Percentiles rank a stretch among this genome's conserved stretches.
Evolutionary conservation across 2,797 vertebrate genomes (phyloP).

Genomic region (Neomorphus geoffroyi): DNA sequence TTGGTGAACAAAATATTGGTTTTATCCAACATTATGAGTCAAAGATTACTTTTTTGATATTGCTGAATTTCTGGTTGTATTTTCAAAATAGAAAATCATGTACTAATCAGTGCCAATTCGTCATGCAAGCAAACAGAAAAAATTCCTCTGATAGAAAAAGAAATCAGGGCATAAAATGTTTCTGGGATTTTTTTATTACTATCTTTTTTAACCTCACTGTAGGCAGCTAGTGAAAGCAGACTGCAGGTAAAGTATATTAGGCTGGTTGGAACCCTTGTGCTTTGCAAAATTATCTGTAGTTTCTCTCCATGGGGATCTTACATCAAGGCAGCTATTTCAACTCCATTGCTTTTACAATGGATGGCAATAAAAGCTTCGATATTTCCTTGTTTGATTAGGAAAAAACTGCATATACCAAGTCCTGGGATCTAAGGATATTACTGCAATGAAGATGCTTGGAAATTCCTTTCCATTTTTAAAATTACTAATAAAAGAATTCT

Average conservation of each 20-base stretch:
- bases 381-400: conserved; percentile 21
- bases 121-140: neutral
- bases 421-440: neutral
- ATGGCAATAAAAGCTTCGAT: neutral
- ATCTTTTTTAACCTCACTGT: neutral
- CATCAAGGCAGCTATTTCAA: conserved; percentile 2
- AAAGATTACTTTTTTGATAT: neutral
- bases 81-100: neutral
- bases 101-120: neutral
- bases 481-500: conserved; percentile 25
- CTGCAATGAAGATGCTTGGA: neutral
- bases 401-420: neutral
- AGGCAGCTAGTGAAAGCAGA: neutral
- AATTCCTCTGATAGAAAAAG: neutral
- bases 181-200: neutral
- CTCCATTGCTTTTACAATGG: conserved; percentile 23
- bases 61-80: neutral
- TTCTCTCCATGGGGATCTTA: neutral
- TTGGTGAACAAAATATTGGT: conserved; percentile 4
- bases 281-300: conserved; percentile 12
- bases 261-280: neutral
- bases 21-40: neutral
- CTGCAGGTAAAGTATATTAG: neutral
- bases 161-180: neutral
- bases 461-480: conserved; percentile 45